Conservation (phyloP, 1,140 invertebrate species). For the Atta colombica region DNA sequence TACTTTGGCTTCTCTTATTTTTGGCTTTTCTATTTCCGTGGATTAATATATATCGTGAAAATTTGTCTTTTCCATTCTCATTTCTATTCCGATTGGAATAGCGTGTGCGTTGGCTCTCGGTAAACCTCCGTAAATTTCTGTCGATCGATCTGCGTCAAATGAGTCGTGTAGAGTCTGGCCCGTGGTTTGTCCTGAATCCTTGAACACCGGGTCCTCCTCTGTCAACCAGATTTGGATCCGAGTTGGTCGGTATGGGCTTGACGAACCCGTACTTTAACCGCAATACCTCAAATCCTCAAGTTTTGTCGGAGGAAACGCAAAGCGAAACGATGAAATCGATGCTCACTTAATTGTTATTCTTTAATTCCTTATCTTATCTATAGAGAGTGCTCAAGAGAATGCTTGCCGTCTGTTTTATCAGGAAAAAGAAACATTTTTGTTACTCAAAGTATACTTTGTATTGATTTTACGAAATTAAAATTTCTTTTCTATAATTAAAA, state of each 20-base stretch:
- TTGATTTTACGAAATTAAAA: too few species aligned
- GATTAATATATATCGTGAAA: slow-evolving; percentile 9
- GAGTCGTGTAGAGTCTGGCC: slow-evolving; percentile 38
- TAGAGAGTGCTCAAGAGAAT: too few species aligned
- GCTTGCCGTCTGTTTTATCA: too few species aligned
- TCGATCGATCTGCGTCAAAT: slow-evolving; percentile 55
- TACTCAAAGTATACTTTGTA: too few species aligned
- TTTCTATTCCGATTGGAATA: slow-evolving; percentile 11
- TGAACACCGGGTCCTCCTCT: slow-evolving; percentile 34
- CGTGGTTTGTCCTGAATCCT: slow-evolving; percentile 55
- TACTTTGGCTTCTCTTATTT: background rate
- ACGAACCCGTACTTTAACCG: slow-evolving; percentile 33
- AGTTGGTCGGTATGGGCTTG: slow-evolving; percentile 35
- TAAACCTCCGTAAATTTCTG: slow-evolving; percentile 53
- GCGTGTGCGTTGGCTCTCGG: background rate
- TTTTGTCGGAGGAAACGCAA: background rate
- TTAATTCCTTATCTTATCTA: background rate
- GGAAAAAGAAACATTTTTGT: too few species aligned
- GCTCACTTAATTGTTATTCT: background rate
- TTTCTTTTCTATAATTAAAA: too few species aligned
- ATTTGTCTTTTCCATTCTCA: background rate
- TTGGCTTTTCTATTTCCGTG: background rate
- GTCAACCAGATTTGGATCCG: slow-evolving; percentile 51
- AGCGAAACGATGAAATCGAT: background rate
- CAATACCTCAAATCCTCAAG: slow-evolving; percentile 33